Base-by-base conservation (phyloP, 37 sponge, comb jelly and placozoan species). In the Haliclona indistincta region DNA sequence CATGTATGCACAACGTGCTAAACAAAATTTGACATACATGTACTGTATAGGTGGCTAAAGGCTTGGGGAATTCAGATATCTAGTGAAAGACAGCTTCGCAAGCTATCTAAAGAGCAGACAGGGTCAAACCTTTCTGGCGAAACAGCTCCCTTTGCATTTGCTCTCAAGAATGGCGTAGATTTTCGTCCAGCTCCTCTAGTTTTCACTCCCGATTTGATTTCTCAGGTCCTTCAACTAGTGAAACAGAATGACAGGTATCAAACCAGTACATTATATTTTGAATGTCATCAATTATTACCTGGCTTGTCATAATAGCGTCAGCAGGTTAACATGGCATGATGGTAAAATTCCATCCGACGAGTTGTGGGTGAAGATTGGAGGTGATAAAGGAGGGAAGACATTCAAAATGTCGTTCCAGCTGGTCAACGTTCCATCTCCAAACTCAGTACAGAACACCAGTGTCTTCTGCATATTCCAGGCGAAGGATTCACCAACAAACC, bases 341-440 rank as follows among this genome's bases (percentile, higher is more conserved):
- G 81, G 81, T 4, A 2, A 30, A 37, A 81, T 81, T 36, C 81
- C 81, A 33, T 51, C 25, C 0, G 38, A 44, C 45, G 81, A 81
- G 54, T 71, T 81, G 29, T 81, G 81, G 81, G 38, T 81, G 15
- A 81, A 81, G 54, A 23, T 81, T 0, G 64, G 81, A 25, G 81
- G 81, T 25, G 81, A 81, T 37, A 81, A 81, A 36, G 81, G 81
- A 49, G 81, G 81, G 8, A 26, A 20, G 19, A 35, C 65, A 38
- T 63, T 81, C 81, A 81, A 81, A 51, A 33, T 71, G 54, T 54
- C 39, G 6, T 81, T 81, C 30, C 73, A 81, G 33, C 29, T 81
- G 38, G 68, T 38, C 26, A 81, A 81, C 23, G 39, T 63, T 30
- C 64, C 36, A 15, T 13, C 58, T 25, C 73, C 73, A 10, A 81